phyloP scores from a whole-genome alignment of 2,113 vertebrate genomes.

The Actinemys pallida region DNA sequence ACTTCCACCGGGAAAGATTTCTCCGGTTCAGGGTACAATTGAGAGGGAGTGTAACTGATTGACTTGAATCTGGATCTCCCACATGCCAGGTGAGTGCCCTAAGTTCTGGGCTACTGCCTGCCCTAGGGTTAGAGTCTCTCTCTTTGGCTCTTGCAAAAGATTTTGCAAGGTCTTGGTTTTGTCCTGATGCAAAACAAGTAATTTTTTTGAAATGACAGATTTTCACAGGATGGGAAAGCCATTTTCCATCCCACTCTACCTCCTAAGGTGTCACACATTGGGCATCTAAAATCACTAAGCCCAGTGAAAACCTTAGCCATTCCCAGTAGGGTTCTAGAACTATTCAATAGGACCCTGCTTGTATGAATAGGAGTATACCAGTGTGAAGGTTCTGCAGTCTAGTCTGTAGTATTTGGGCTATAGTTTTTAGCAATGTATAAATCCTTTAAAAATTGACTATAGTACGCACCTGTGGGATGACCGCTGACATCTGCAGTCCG shows the following conservation, averaged over 20 bases:
- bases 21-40: background rate
- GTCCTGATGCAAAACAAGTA: background rate
- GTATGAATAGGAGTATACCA: background rate
- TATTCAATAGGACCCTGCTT: background rate
- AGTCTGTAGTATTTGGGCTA: background rate
- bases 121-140: background rate
- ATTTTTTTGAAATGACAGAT: background rate
- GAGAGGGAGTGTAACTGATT: background rate
- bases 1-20: background rate
- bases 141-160: background rate
- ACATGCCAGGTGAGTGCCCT: background rate
- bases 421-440: background rate
- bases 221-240: too few species aligned
- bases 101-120: background rate
- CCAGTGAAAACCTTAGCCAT: background rate
- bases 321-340: background rate
- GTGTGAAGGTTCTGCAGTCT: conserved; percentile 2
- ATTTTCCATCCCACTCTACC: background rate
- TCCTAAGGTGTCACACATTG: background rate
- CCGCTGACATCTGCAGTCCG: background rate
- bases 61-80: background rate
- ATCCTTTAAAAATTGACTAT: background rate
- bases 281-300: background rate
- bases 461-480: background rate
- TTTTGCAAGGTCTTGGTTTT: background rate